phyloP scores from a whole-genome alignment of 2,113 vertebrate species.

The Pantherophis guttatus region DNA sequence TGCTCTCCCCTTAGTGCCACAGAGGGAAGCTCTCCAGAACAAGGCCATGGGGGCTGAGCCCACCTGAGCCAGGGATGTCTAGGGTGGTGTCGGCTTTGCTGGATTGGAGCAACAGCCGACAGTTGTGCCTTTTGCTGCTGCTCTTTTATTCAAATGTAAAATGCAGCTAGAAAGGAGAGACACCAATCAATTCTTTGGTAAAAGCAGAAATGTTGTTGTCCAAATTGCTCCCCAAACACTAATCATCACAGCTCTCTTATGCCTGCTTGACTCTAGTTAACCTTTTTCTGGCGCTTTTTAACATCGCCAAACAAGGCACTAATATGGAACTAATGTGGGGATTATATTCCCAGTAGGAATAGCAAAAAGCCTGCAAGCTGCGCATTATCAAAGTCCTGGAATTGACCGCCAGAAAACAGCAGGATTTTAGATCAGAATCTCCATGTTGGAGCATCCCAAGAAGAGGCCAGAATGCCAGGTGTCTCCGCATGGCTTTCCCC shows the following conservation, averaged over 20 bases:
- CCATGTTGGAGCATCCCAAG: slow-evolving; percentile 65
- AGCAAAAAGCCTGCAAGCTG: slow-evolving; percentile 68
- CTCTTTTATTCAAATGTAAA: slow-evolving; percentile 78
- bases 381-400: slow-evolving; percentile 69
- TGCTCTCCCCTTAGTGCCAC: neutral
- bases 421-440: slow-evolving; percentile 74
- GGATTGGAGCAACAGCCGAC: slow-evolving; percentile 21
- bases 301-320: slow-evolving; percentile 78
- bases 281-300: slow-evolving; percentile 81
- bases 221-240: slow-evolving; percentile 74
- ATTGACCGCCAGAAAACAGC: slow-evolving; percentile 67
- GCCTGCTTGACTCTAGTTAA: slow-evolving; percentile 82
- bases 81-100: slow-evolving; percentile 3
- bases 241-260: slow-evolving; percentile 76
- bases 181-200: slow-evolving; percentile 78
- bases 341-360: slow-evolving; percentile 81
- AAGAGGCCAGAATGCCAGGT: slow-evolving; percentile 71
- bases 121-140: slow-evolving; percentile 42
- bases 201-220: slow-evolving; percentile 74
- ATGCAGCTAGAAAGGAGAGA: slow-evolving; percentile 73
- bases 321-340: slow-evolving; percentile 79
- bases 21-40: neutral
- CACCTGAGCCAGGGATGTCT: neutral
- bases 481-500: slow-evolving; percentile 54
- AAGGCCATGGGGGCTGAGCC: neutral